Conservation (phyloP, 2,797 vertebrate species). For the Liasis olivaceus region DNA sequence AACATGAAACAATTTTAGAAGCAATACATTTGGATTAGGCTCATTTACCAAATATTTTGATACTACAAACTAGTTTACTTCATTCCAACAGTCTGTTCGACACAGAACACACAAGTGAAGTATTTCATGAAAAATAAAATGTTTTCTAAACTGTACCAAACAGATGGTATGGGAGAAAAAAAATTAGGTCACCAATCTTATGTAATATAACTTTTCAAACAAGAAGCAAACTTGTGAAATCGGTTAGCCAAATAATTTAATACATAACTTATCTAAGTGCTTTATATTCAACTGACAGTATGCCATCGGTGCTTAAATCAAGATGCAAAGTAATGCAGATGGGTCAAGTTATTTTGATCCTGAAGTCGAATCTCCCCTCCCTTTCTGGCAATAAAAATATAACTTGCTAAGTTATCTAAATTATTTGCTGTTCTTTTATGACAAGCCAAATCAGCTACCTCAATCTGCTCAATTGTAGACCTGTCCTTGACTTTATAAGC, state of each 20-base stretch:
- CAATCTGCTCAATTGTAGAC: too few relatives aligned
- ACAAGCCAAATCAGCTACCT: too few relatives aligned
- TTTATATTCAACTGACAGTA: too few relatives aligned
- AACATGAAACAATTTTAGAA: slow-evolving; percentile 67
- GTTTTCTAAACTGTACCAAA: slow-evolving; percentile 44
- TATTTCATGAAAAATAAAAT: slow-evolving; percentile 50
- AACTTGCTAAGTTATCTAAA: too few relatives aligned
- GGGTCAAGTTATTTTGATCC: too few relatives aligned
- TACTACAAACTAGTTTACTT: slow-evolving; percentile 58
- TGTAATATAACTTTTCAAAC: slow-evolving; percentile 14
- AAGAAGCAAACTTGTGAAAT: slow-evolving; percentile 34
- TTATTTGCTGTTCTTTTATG: too few relatives aligned
- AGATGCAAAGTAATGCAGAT: too few relatives aligned
- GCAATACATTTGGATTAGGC: slow-evolving; percentile 69
- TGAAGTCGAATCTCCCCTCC: too few relatives aligned
- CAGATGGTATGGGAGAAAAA: slow-evolving; percentile 47
- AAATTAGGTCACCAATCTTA: slow-evolving; percentile 52
- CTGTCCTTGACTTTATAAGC: not conserved
- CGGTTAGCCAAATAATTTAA: slow-evolving; percentile 19
- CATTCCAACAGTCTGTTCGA: slow-evolving; percentile 53
- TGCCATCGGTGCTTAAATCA: too few relatives aligned
- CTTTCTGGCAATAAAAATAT: too few relatives aligned
- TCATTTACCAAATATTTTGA: slow-evolving; percentile 71
- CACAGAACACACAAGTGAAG: slow-evolving; percentile 46
- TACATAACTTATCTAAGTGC: too few relatives aligned